These are phyloP conservation scores for Siniperca scherzeri DNA, from an alignment of 2,797 vertebrate species.

Conservation along the genomic window DNA sequence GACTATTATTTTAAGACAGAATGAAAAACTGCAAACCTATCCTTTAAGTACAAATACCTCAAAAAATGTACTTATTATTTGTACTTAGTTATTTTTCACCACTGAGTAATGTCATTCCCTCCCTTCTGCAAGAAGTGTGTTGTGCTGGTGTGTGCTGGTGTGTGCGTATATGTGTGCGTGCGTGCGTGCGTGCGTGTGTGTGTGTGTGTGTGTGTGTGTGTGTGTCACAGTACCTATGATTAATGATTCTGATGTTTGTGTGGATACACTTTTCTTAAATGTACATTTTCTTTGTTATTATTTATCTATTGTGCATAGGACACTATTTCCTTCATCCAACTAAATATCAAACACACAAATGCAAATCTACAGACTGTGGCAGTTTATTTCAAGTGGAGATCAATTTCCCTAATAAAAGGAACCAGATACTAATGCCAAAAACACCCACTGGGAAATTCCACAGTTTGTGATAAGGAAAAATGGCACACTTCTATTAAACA, in stretches of 20 bases:
- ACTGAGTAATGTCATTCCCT: background rate
- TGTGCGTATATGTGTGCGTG: too few species aligned
- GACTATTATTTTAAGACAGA: background rate
- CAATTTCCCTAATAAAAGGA: background rate
- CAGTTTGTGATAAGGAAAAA: constrained; percentile 21
- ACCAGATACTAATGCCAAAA: background rate
- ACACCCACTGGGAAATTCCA: constrained; percentile 23
- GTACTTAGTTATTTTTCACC: background rate
- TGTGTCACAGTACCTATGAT: background rate
- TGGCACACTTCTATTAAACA: constrained; percentile 48
- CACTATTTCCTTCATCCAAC: background rate
- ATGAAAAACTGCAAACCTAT: background rate
- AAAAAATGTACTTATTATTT: too few species aligned
- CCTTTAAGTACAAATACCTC: background rate
- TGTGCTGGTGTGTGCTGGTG: too few species aligned
- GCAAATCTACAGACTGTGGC: background rate
- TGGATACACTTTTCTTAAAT: too few species aligned
- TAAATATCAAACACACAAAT: constrained; percentile 11
- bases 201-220: background rate
- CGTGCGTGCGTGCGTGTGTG: too few species aligned
- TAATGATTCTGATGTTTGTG: background rate
- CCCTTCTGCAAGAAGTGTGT: background rate
- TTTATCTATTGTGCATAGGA: too few species aligned
- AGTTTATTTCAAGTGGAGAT: background rate
- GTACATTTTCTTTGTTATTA: background rate